These are phyloP conservation scores for Nasonia giraulti DNA, from an alignment of 1,140 invertebrate genomes.

Conservation along the genomic window DNA sequence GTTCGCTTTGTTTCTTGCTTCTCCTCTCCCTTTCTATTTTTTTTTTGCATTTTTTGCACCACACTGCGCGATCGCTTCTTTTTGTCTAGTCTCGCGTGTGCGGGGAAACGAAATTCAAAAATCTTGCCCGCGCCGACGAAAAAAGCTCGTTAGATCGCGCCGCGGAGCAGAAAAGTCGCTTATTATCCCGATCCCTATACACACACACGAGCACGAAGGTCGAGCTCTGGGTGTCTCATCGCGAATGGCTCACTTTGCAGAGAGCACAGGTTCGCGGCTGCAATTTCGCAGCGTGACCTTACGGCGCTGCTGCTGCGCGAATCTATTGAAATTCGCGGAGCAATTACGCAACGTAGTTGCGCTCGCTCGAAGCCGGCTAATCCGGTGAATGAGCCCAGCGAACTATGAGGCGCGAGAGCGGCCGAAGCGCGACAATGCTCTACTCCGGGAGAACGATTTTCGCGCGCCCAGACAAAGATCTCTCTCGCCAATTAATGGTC, in stretches of 20 bases:
- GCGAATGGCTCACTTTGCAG: background rate
- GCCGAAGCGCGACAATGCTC: slow-evolving; percentile 49
- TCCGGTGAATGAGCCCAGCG: slow-evolving; percentile 67
- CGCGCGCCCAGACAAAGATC: slow-evolving; percentile 66
- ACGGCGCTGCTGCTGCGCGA: background rate
- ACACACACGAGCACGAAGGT: background rate
- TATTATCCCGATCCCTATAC: background rate
- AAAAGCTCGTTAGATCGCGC: background rate
- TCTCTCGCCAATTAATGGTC: slow-evolving; percentile 69
- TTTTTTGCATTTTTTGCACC: background rate
- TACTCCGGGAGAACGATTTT: slow-evolving; percentile 62
- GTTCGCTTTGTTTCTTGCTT: slow-evolving; percentile 39
- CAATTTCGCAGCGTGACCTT: background rate
- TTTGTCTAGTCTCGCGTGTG: background rate
- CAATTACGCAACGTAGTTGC: slow-evolving; percentile 64
- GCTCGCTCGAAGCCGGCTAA: slow-evolving; percentile 62
- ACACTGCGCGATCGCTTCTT: background rate
- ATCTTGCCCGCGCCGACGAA: background rate
- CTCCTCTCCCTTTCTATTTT: background rate
- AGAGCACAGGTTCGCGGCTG: background rate
- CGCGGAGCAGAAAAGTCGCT: background rate
- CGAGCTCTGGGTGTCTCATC: background rate
- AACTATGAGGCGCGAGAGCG: slow-evolving; percentile 62
- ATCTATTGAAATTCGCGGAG: slow-evolving; percentile 67
- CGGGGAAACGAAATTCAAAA: background rate